Conservation (phyloP, 1,140 invertebrate species). For the Pseudomyrmex sp. region DNA sequence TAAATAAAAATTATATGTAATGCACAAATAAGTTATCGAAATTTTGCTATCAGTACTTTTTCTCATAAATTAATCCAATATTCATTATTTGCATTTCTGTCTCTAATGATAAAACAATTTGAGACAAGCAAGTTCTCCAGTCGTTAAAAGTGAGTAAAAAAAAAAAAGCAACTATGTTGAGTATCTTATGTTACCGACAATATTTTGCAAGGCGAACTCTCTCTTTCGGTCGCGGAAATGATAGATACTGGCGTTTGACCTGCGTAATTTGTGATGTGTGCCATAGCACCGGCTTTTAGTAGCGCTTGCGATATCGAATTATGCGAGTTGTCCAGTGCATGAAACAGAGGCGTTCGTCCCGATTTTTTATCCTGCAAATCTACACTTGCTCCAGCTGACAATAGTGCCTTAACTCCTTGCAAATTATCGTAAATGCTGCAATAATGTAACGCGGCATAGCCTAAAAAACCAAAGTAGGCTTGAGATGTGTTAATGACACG, state of each 20-base stretch:
- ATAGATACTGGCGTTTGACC: conserved; percentile 74
- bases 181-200: conserved; percentile 48
- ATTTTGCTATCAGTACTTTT: too few relatives aligned
- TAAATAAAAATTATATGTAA: too few relatives aligned
- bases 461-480: conserved; percentile 53
- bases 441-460: conserved; percentile 76
- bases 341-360: conserved; percentile 79
- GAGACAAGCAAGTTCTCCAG: too few relatives aligned
- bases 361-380: conserved; percentile 77
- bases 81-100: too few relatives aligned
- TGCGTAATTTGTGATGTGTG: conserved; percentile 72
- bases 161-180: conserved; percentile 1
- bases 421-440: conserved; percentile 68
- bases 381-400: conserved; percentile 68
- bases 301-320: conserved; percentile 60
- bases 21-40: too few relatives aligned
- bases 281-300: conserved; percentile 70
- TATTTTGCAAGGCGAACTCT: conserved; percentile 61
- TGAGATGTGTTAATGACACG: not conserved
- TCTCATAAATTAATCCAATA: too few relatives aligned
- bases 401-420: conserved; percentile 66
- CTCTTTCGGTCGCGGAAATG: conserved; percentile 51
- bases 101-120: too few relatives aligned
- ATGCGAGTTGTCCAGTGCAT: conserved; percentile 75
- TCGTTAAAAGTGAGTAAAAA: not conserved